Conservation (phyloP, 30 jellyfish, hydroid and myxozoan species). For the Cassiopea xamachana region DNA sequence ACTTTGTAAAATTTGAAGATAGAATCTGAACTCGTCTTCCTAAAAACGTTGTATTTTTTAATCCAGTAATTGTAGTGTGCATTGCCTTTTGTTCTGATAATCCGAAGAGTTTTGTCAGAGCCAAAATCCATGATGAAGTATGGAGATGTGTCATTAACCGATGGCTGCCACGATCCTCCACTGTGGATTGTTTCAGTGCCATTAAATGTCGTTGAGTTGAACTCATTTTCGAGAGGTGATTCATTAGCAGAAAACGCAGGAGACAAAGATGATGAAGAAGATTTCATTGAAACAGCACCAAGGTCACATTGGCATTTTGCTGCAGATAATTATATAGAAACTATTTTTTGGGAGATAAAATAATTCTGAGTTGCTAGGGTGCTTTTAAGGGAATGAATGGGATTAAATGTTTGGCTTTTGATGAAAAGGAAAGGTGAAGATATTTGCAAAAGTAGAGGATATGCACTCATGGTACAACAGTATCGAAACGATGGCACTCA, state of each 20-base stretch:
- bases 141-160: conserved; percentile 21
- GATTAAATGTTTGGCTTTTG: too few relatives aligned
- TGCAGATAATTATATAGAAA: neutral
- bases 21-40: neutral
- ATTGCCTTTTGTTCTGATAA: conserved; percentile 55
- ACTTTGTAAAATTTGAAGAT: neutral
- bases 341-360: neutral
- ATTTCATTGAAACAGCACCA: conserved; percentile 24
- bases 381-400: neutral
- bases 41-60: conserved; percentile 22
- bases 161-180: conserved; percentile 73
- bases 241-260: conserved; percentile 37
- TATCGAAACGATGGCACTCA: too few relatives aligned
- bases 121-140: conserved; percentile 52
- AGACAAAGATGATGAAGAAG: conserved; percentile 46
- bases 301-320: conserved; percentile 50
- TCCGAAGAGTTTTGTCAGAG: conserved; percentile 26
- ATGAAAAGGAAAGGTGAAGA: too few relatives aligned
- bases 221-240: conserved; percentile 47
- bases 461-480: too few relatives aligned
- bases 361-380: neutral
- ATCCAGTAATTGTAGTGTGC: conserved; percentile 43
- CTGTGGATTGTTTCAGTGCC: conserved; percentile 14
- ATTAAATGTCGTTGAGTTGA: conserved; percentile 8
- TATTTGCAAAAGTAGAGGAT: too few relatives aligned